Evolutionary conservation across 2,113 vertebrate genomes (phyloP).

Genomic region (Morphnarchus princeps): DNA sequence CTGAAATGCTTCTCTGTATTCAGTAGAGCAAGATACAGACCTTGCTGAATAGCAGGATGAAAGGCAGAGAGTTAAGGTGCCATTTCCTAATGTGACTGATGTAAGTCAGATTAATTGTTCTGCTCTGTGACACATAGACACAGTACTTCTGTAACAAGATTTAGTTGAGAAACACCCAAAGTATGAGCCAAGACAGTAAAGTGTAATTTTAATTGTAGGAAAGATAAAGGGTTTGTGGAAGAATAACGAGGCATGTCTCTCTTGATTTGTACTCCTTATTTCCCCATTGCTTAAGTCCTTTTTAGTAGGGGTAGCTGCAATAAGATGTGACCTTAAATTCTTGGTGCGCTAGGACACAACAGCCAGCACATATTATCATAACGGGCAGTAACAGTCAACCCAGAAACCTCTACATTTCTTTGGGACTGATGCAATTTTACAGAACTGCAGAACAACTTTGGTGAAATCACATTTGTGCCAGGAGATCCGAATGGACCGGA

Average conservation of each 20-base stretch:
- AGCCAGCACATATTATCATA: neutral
- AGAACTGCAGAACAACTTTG: neutral
- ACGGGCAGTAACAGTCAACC: neutral
- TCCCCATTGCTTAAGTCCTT: neutral
- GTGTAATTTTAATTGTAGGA: neutral
- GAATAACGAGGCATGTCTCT: neutral
- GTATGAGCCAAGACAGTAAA: neutral
- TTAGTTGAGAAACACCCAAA: neutral
- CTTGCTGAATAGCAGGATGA: neutral
- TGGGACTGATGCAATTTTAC: neutral
- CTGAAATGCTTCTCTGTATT: neutral
- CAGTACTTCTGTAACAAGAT: neutral
- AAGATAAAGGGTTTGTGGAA: neutral
- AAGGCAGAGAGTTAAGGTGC: neutral
- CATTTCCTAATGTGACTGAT: neutral
- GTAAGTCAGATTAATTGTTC: neutral
- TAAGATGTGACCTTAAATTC: neutral
- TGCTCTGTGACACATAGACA: neutral
- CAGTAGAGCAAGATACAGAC: neutral
- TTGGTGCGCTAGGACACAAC: neutral
- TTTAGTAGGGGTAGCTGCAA: neutral
- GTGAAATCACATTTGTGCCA: neutral
- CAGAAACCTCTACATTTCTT: neutral
- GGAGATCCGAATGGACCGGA: neutral
- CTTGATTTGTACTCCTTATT: neutral